These are phyloP conservation scores for Nannoperca obscura DNA, from an alignment of 2,797 vertebrate species.

Conservation along the genomic window DNA sequence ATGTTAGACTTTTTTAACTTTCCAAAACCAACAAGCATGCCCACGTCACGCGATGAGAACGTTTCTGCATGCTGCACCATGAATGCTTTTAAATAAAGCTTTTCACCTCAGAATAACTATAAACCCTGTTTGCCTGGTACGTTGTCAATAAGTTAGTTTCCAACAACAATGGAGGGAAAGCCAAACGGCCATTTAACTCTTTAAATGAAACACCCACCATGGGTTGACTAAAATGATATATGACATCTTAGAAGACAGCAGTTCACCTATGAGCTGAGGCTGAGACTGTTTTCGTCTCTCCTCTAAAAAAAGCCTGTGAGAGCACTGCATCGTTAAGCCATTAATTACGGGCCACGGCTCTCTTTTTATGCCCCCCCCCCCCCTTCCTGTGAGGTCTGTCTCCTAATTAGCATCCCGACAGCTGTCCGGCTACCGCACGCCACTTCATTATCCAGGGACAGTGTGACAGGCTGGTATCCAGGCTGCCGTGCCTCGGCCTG, in stretches of 20 bases:
- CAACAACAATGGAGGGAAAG: background rate
- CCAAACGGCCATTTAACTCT: background rate
- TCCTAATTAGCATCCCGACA: slow-evolving; percentile 63
- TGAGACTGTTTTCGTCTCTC: slow-evolving; percentile 14
- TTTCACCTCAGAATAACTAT: background rate
- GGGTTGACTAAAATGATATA: background rate
- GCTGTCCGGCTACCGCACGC: slow-evolving; percentile 62
- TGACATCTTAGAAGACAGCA: background rate
- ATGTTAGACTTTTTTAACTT: background rate
- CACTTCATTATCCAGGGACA: slow-evolving; percentile 51
- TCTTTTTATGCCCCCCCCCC: background rate
- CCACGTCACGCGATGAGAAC: too few species aligned
- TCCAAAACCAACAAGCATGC: background rate
- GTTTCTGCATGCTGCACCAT: too few species aligned
- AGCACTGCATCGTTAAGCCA: slow-evolving; percentile 64
- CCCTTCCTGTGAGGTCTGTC: slow-evolving; percentile 46
- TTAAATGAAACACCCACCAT: slow-evolving; percentile 11
- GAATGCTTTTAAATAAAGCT: too few species aligned
- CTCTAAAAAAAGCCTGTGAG: slow-evolving; percentile 60
- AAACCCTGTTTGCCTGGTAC: background rate
- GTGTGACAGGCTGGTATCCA: slow-evolving; percentile 47
- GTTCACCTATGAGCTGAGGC: background rate
- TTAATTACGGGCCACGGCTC: slow-evolving; percentile 50
- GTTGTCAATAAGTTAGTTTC: background rate
- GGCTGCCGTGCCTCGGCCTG: background rate